These are phyloP conservation scores for Apamea sordens DNA, from an alignment of 2,888 invertebrate genomes.

Conservation along the genomic window DNA sequence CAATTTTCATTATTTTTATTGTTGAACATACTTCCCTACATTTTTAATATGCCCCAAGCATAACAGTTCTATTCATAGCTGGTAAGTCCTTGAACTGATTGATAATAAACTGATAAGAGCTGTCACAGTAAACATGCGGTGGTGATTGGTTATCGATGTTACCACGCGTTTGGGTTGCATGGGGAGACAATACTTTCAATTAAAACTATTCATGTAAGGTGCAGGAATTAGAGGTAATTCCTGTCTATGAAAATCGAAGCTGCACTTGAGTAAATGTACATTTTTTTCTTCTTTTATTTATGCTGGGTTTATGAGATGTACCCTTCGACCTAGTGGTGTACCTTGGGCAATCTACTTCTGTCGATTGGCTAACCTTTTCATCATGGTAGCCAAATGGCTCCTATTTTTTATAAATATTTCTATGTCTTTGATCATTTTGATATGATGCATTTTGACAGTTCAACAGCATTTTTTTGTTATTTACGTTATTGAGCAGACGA, in stretches of 20 bases:
- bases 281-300: too few relatives aligned
- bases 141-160: conserved; percentile 21
- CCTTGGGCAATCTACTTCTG: too few relatives aligned
- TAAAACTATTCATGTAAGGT: background rate
- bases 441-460: background rate
- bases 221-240: background rate
- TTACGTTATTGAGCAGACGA: background rate
- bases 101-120: conserved; percentile 44
- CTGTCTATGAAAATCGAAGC: background rate
- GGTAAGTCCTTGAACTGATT: conserved; percentile 64
- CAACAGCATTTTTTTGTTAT: background rate
- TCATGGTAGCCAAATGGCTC: too few relatives aligned
- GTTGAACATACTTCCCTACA: background rate
- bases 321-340: too few relatives aligned
- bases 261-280: background rate
- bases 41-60: background rate
- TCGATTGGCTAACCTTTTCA: too few relatives aligned
- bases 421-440: too few relatives aligned
- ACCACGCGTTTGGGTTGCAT: background rate
- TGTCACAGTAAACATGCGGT: conserved; percentile 17
- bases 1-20: background rate
- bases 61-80: conserved; percentile 18
- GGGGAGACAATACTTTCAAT: background rate
- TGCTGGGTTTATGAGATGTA: too few relatives aligned
- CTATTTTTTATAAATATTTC: too few relatives aligned